These are phyloP conservation scores for Clinocottus analis DNA, from an alignment of 2,113 vertebrate genomes.

Conservation along the genomic window DNA sequence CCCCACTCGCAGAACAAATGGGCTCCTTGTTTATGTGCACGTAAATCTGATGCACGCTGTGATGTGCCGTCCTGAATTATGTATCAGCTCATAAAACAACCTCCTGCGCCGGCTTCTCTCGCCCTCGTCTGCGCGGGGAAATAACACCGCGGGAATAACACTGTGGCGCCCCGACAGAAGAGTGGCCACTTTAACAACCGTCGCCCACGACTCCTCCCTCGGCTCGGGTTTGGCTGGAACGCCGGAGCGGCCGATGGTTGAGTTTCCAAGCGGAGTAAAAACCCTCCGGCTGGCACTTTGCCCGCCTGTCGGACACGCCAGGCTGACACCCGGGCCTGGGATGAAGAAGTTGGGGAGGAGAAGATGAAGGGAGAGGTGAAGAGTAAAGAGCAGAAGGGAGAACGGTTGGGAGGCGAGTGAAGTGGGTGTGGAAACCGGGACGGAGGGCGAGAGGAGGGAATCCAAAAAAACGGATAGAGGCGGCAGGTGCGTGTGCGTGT, in stretches of 20 bases:
- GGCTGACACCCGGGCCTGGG: constrained; percentile 32
- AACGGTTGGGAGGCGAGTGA: neutral
- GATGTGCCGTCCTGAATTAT: constrained; percentile 14
- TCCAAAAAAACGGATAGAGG: constrained; percentile 15
- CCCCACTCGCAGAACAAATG: neutral
- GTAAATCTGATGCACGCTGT: constrained; percentile 1
- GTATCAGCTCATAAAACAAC: neutral
- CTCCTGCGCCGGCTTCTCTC: constrained; percentile 26
- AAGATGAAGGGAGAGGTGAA: neutral
- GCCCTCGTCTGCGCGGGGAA: neutral
- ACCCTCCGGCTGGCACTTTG: constrained; percentile 49
- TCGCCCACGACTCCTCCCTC: constrained; percentile 63
- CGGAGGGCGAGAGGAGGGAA: neutral
- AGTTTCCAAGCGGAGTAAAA: constrained; percentile 48
- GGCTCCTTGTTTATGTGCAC: neutral
- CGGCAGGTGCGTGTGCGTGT: constrained; percentile 16
- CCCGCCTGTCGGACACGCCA: constrained; percentile 56
- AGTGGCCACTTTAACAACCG: neutral
- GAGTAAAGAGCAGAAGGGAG: neutral
- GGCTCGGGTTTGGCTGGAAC: neutral
- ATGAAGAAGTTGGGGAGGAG: constrained; percentile 21
- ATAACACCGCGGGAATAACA: neutral
- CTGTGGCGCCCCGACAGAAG: constrained; percentile 16
- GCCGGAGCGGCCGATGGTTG: constrained; percentile 51
- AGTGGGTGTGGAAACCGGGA: constrained; percentile 10